Evolutionary conservation across 1,140 invertebrate species (phyloP), one percentile per base, ranked within the genome.

Genomic region (Pygmarrhopalites habei): DNA sequence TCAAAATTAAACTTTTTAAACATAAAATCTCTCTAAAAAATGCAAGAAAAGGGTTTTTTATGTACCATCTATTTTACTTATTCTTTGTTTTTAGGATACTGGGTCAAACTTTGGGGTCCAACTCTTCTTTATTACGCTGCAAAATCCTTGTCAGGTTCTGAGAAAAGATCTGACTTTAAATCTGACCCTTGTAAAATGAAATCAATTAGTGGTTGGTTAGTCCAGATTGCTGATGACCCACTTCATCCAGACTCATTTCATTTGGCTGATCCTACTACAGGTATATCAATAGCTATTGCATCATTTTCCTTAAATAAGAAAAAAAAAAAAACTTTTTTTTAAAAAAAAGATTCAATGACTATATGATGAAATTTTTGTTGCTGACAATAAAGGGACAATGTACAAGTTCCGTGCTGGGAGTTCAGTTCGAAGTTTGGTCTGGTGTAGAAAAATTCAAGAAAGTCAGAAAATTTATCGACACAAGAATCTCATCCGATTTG

Each of bases 61-160:
- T n/a, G n/a, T n/a, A n/a, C n/a, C n/a, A n/a, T n/a, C n/a, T n/a
- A n/a, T n/a, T n/a, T n/a, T n/a, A n/a, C n/a, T n/a, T n/a, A n/a
- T n/a, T n/a, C n/a, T n/a, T n/a, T n/a, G n/a, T n/a, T n/a, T n/a
- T n/a, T n/a, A n/a, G 80, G 89, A 49, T 95, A 92, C 74, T 95
- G 91, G 91, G 77, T 95, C n/a, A 86, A 92, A 74, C 79, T 94
- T 21, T 89, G 87, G 82, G 84, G 85, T 5, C 84, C 87, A 51
- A 85, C 85, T 21, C 79, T 94, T 21, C 79, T 92, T 17, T 93
- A 89, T 75, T 94, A 90, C 74, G 82, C 88, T 51, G 85, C 89
- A 15, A 93, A 92, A 76, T 85, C 85, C 64, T 88, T 89, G 71
- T 88, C 87, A 79, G 86, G 86, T n/a, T n/a, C n/a, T n/a, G n/a